phyloP scores from a whole-genome alignment of 1,140 invertebrate genomes.

The Liolophura sinensis region DNA sequence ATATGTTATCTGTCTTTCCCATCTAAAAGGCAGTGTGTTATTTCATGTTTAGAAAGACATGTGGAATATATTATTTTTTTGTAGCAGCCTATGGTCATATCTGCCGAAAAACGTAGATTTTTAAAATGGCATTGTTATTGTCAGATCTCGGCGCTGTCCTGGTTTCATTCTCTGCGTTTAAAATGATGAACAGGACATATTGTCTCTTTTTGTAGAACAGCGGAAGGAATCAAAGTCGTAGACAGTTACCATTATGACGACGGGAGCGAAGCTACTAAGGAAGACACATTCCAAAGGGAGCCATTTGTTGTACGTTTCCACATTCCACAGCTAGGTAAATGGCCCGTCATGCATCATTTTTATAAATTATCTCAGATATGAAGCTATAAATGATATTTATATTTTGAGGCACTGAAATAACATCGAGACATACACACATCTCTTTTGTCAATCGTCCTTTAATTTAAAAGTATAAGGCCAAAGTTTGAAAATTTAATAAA shows the following conservation, averaged over 20 bases:
- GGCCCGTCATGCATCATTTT: background rate
- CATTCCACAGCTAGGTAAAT: slow-evolving; percentile 13
- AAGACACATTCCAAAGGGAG: slow-evolving; percentile 31
- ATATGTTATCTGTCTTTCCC: too few species aligned
- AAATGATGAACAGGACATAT: background rate
- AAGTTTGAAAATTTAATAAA: too few species aligned
- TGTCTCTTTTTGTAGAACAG: slow-evolving; percentile 3
- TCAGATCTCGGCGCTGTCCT: background rate
- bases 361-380: too few species aligned
- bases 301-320: slow-evolving; percentile 32
- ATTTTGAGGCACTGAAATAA: too few species aligned
- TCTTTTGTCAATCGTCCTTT: too few species aligned
- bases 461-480: too few species aligned
- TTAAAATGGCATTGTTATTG: background rate
- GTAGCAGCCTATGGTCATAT: too few species aligned
- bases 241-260: slow-evolving; percentile 17
- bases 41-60: too few species aligned
- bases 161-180: slow-evolving; percentile 1
- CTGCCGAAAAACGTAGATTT: background rate
- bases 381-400: too few species aligned
- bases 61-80: too few species aligned
- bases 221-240: background rate
- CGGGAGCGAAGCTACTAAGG: slow-evolving; percentile 16
- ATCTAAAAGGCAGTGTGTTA: too few species aligned
- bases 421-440: too few species aligned